A percentile compares a stretch with the other conserved stretches of the same genome.
Conservation (phyloP, 2,888 invertebrate genomes). For the Volucella bombylans region DNA sequence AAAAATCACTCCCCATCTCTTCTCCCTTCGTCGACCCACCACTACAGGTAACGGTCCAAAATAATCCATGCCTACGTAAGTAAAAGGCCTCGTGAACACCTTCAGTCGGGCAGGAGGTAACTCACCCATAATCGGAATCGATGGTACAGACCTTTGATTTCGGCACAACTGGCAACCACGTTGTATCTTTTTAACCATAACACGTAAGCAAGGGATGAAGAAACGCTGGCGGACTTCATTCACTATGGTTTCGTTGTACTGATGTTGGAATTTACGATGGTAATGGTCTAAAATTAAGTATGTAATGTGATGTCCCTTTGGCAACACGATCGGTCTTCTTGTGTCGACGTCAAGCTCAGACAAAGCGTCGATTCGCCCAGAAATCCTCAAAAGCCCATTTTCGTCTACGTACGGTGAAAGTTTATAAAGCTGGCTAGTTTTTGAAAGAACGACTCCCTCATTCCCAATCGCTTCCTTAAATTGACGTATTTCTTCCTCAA, state of each 20-base stretch:
- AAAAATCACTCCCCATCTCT: conserved; percentile 55
- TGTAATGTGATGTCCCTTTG: background rate
- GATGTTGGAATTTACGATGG: background rate
- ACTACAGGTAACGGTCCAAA: conserved; percentile 35
- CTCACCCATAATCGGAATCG: conserved; percentile 29
- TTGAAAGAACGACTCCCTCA: background rate
- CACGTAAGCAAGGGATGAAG: background rate
- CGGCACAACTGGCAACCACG: conserved; percentile 21
- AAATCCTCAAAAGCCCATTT: too few species aligned
- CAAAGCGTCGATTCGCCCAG: too few species aligned
- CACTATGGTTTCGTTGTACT: background rate
- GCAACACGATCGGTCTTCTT: background rate
- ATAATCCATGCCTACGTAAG: conserved; percentile 47
- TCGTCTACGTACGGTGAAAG: too few species aligned
- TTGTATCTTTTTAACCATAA: background rate
- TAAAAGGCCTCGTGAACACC: conserved; percentile 38
- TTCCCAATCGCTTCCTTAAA: background rate
- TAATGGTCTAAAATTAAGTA: background rate
- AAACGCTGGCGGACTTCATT: background rate
- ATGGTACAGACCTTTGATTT: conserved; percentile 5
- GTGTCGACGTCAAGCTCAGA: too few species aligned
- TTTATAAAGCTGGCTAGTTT: too few species aligned
- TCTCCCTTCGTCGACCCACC: conserved; percentile 35
- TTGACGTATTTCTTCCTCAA: background rate
- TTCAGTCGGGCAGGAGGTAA: conserved; percentile 33